Base-by-base conservation (phyloP, 1,140 invertebrate species). In the Lethocerus indicus region DNA sequence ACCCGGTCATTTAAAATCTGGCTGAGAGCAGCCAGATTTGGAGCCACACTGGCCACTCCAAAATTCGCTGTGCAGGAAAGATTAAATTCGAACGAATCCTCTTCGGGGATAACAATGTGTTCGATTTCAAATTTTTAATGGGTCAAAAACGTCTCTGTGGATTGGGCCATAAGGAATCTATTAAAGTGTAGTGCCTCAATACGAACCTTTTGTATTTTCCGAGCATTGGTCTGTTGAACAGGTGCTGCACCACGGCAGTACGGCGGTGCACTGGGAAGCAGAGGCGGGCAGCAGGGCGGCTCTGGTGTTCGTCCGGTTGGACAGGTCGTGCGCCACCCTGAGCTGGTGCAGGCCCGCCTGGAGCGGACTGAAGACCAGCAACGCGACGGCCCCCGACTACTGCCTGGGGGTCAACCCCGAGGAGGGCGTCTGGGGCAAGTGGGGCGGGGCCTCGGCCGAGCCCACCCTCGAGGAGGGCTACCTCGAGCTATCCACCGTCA, bases 271-370 rank as follows among this genome's bases (percentile, higher is more conserved):
- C 53, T 87, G 83, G 68, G 85, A 89, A 54, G 71, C 78, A 29
- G 81, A 89, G 66, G n/a, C n/a, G n/a, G 76, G 74, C 61, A 73
- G 70, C 1, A 68, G 81, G 37, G 76, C 77, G 1, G 73, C 74
- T 37, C 66, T 85, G 29, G 83, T 87, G 20, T 87, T 81, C 61
- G 67, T 93, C 9, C 71, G 81, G 26, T 67, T 95, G 21, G 91
- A 95, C 64, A 70, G 83, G 14, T 84, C 84, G 9, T 92, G 87
- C 58, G 78, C 79, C 0, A 81, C 84, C 0, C 67, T 96, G 18
- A 79, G 85, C 0, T 95, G 91, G 91, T 79, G 82, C 42, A 75
- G 83, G 36, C 84, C 90, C 0, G 72, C 78, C 9, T 94, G 90
- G 79, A 81, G 81, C 56, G 71, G 73, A 0, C 63, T 85, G 53